Evolutionary conservation across 2,888 invertebrate species (phyloP).

Genomic region (Agrotis segetum): DNA sequence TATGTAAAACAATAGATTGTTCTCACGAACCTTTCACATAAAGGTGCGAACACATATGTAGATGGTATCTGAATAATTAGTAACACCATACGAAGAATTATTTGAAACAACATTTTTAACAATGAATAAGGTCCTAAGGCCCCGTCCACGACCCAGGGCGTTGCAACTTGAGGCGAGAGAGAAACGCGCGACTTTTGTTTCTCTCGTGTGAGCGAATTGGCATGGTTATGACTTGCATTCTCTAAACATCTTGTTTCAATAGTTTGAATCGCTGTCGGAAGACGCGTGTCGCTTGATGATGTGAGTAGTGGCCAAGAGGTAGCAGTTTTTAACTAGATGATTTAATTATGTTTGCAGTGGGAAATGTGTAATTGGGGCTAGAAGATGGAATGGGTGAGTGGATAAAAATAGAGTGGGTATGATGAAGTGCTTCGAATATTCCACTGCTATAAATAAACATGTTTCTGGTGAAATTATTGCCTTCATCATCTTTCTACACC

Average conservation of each 20-base stretch:
- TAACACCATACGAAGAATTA: slow-evolving; percentile 54
- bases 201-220: too few relatives aligned
- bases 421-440: slow-evolving; percentile 1
- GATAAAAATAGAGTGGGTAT: slow-evolving; percentile 24
- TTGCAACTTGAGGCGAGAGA: too few relatives aligned
- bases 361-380: slow-evolving; percentile 39
- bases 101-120: slow-evolving; percentile 54
- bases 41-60: slow-evolving; percentile 66
- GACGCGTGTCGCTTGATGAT: too few relatives aligned
- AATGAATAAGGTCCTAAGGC: slow-evolving; percentile 49
- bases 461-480: neutral
- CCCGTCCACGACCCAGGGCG: too few relatives aligned
- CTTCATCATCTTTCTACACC: neutral
- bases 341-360: slow-evolving; percentile 54
- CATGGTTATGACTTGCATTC: too few relatives aligned
- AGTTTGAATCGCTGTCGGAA: too few relatives aligned
- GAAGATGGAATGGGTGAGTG: slow-evolving; percentile 29
- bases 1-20: slow-evolving; percentile 55
- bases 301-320: too few relatives aligned
- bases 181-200: too few relatives aligned
- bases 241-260: too few relatives aligned
- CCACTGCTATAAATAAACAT: neutral
- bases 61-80: slow-evolving; percentile 61
- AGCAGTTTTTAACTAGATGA: slow-evolving; percentile 45
- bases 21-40: slow-evolving; percentile 60